These are phyloP conservation scores for Sarcophaga caerulescens DNA, from an alignment of 2,888 invertebrate genomes.

Conservation along the genomic window DNA sequence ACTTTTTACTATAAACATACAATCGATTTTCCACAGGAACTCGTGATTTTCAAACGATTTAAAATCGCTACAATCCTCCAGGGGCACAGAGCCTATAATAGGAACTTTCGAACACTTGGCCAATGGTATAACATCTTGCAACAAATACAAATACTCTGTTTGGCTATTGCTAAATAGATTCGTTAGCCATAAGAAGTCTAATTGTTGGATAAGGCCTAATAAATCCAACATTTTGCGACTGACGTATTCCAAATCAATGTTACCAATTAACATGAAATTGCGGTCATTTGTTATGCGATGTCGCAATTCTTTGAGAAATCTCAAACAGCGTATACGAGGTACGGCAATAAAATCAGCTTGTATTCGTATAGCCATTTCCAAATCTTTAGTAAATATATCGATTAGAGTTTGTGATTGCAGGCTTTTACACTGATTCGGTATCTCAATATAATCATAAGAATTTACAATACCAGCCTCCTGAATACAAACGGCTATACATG, in stretches of 20 bases:
- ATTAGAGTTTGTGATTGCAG: conserved; percentile 67
- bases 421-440: conserved; percentile 76
- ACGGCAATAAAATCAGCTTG: conserved; percentile 76
- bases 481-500: conserved; percentile 74
- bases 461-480: conserved; percentile 73
- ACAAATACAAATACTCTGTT: conserved; percentile 72
- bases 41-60: conserved; percentile 76
- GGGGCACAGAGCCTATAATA: conserved; percentile 77
- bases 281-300: conserved; percentile 2
- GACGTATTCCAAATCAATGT: conserved; percentile 74
- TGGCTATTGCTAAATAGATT: conserved; percentile 73
- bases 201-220: conserved; percentile 74
- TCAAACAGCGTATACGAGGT: conserved; percentile 74
- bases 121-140: conserved; percentile 75
- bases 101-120: conserved; percentile 75
- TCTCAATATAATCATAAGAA: conserved; percentile 76
- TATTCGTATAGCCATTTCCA: conserved; percentile 71
- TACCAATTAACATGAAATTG: conserved; percentile 74
- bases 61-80: conserved; percentile 78
- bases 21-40: conserved; percentile 76
- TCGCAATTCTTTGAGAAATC: conserved; percentile 73
- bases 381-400: conserved; percentile 72
- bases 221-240: conserved; percentile 76
- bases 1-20: conserved; percentile 79
- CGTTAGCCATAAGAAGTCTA: conserved; percentile 78